Percentiles rank a stretch among this genome's conserved stretches.
Conservation (phyloP, 2,113 vertebrate species). For the Promerops cafer region DNA sequence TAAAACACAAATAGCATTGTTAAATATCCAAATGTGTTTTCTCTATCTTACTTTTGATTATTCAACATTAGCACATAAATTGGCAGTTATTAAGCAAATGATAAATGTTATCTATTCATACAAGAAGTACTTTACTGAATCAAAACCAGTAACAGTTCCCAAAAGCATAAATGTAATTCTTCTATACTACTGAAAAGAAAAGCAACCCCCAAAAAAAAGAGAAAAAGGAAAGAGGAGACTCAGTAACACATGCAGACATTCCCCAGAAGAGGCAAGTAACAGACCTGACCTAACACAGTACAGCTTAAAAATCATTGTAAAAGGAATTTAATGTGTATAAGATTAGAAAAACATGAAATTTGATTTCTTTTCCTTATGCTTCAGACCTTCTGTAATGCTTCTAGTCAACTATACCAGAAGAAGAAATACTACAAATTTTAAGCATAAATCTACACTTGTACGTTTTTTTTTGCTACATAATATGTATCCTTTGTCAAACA, state of each 20-base stretch:
- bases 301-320: conserved; percentile 53
- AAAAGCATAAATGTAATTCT: conserved; percentile 48
- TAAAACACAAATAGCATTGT: not conserved
- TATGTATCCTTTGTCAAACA: not conserved
- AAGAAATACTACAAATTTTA: not conserved
- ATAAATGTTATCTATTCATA: conserved; percentile 40
- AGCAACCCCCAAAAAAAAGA: fast-evolving
- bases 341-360: conserved; percentile 25
- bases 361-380: conserved; percentile 59
- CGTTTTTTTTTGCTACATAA: not conserved
- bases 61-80: conserved; percentile 42
- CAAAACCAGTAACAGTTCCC: conserved; percentile 43
- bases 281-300: conserved; percentile 32
- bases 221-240: not conserved
- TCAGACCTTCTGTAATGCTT: conserved; percentile 2
- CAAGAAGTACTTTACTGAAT: conserved; percentile 51
- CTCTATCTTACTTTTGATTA: not conserved
- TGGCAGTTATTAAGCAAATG: conserved; percentile 46
- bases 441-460: not conserved
- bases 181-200: not conserved
- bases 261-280: conserved; percentile 9
- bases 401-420: not conserved
- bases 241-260: conserved; percentile 15
- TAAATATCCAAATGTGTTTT: conserved; percentile 10
- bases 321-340: not conserved